These are phyloP conservation scores for Limnephilus rhombicus DNA, from an alignment of 2,888 invertebrate species.

Conservation along the genomic window DNA sequence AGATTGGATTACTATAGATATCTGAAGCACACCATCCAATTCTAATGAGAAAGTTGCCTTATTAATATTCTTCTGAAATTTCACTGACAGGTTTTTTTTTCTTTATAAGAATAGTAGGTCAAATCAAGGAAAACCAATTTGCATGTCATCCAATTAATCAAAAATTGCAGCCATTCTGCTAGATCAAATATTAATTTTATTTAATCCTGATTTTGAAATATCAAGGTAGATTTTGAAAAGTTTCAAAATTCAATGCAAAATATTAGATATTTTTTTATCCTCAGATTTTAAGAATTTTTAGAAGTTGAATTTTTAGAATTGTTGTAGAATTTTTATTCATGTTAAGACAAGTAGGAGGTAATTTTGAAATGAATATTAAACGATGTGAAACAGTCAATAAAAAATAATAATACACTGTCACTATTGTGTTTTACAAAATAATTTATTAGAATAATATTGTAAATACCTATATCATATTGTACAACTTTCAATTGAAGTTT, in stretches of 20 bases:
- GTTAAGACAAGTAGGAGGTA: no score
- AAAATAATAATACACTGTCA: no score
- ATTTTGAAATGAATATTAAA: no score
- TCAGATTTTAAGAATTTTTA: not conserved
- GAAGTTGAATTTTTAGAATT: no score
- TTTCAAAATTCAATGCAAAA: not conserved
- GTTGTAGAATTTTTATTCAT: no score
- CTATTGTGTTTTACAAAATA: no score
- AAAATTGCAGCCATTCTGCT: not conserved
- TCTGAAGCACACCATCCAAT: not conserved
- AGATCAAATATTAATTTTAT: not conserved
- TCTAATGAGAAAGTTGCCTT: conserved; percentile 23
- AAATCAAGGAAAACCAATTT: not conserved
- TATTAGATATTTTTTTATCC: not conserved
- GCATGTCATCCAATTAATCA: not conserved
- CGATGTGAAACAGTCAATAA: no score
- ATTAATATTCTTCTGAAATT: not conserved
- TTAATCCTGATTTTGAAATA: not conserved
- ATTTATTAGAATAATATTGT: no score
- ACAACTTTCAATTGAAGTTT: no score
- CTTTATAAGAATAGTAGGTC: conserved; percentile 8
- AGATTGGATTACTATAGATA: not conserved
- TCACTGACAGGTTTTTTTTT: conserved; percentile 6
- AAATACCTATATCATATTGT: no score
- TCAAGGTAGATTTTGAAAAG: not conserved